Evolutionary conservation across 1,140 invertebrate genomes (phyloP), one percentile per base, ranked within the genome.

Genomic region (Artemia franciscana): DNA sequence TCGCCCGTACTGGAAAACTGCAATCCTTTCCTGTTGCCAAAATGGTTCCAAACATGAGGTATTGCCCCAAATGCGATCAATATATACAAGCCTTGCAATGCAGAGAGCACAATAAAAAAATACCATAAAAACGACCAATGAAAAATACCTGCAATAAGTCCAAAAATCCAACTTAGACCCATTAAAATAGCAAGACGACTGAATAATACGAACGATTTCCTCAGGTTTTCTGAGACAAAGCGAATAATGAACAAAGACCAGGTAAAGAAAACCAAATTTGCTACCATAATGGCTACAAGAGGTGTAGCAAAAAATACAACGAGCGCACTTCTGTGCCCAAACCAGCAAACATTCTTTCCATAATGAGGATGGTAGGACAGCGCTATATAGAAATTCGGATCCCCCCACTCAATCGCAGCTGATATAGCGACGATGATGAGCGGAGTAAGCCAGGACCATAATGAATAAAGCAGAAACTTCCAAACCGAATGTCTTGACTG

Each of bases 61-160:
- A n/a, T n/a, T n/a, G n/a, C n/a, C n/a, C n/a, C 77, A 69, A 80
- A 80, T 0, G 77, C 78, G 1, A 79, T 64, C 65, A 80, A 79
- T 27, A 81, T 78, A 67, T 79, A 80, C 7, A 80, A 65, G 2
- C 79, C 79, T 68, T 80, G 79, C 5, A 79, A 70, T 4, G 78
- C 76, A 67, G 80, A 80, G 15, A 80, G 68, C 3, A 75, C 66
- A 3, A 80, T 74, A 68, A 80, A 80, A 5, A 77, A 65, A 65
- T 78, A 78, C 71, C 73, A 74, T 5, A 80, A 66, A 18, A 69
- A 67, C 30, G 71, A 67, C 18, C 72, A 64, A 60, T 77, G 72
- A 0, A 77, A 62, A 15, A 71, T 70, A 9, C 72, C 75, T 0
- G 78, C 78, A 1, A 78, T 62, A 5, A 80, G 68, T n/a, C 78